phyloP scores from a whole-genome alignment of 2,888 invertebrate genomes.

The Callyntrura guangdongensis region DNA sequence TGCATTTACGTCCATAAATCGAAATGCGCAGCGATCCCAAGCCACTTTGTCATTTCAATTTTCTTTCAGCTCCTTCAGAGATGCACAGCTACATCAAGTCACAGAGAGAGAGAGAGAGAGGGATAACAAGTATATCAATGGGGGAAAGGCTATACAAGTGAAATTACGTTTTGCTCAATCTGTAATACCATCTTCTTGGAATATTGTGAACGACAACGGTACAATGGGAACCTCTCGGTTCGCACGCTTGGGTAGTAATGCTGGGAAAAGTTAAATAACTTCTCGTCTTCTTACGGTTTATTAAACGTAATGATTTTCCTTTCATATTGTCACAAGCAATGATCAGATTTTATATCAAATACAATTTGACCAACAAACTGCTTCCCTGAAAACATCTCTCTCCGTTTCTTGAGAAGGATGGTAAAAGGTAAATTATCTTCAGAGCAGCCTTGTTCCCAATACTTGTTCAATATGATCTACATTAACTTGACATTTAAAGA shows the following conservation, averaged over 20 bases:
- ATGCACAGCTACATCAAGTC: conserved; percentile 7
- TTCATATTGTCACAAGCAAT: conserved; percentile 7
- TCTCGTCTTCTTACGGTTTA: conserved; percentile 8
- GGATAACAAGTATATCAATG: neutral
- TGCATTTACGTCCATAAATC: conserved; percentile 36
- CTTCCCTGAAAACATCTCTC: neutral
- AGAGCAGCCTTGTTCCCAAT: conserved; percentile 46
- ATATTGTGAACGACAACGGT: neutral
- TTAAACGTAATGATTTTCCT: conserved; percentile 24
- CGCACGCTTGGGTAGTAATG: neutral
- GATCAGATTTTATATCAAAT: conserved; percentile 18
- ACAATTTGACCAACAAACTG: conserved; percentile 28
- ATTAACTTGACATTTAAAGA: conserved; percentile 51
- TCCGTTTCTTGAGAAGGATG: neutral
- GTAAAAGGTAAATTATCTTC: neutral
- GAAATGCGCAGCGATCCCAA: conserved; percentile 32
- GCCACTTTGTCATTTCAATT: conserved; percentile 45
- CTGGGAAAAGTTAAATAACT: neutral
- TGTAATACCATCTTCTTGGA: neutral
- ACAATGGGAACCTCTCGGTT: neutral
- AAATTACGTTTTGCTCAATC: neutral
- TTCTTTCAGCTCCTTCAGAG: conserved; percentile 15
- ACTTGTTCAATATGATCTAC: conserved; percentile 2
- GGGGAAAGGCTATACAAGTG: neutral
- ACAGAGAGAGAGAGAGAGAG: neutral